Conservation (phyloP, 2,888 invertebrate species). For the Mystacides longicornis region DNA sequence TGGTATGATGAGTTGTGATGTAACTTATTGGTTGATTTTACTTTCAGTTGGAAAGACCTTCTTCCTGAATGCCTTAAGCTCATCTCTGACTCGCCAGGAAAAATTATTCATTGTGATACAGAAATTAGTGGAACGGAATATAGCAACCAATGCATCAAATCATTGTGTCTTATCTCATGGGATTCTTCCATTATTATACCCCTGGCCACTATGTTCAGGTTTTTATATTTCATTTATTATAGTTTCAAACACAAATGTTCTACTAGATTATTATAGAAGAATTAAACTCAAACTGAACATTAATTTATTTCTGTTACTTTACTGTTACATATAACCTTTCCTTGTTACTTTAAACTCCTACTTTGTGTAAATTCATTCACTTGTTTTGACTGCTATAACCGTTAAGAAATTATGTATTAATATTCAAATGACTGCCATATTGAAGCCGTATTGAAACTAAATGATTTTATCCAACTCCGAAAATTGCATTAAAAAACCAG, state of each 20-base stretch:
- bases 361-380: no score
- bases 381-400: no score
- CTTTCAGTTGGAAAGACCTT: constrained; percentile 59
- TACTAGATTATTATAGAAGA: no score
- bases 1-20: background rate
- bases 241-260: no score
- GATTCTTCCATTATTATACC: constrained; percentile 52
- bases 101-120: constrained; percentile 49
- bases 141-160: constrained; percentile 51
- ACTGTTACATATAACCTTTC: constrained; percentile 9
- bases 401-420: no score
- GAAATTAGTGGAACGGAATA: constrained; percentile 54
- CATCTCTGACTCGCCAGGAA: constrained; percentile 42
- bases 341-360: background rate
- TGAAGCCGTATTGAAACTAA: no score
- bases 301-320: no score
- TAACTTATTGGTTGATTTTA: no score
- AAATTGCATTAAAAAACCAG: no score
- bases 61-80: constrained; percentile 55
- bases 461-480: no score
- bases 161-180: constrained; percentile 56
- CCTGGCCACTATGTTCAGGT: constrained; percentile 63
- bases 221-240: constrained; percentile 11
- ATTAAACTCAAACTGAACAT: no score
- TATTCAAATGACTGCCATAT: no score